phyloP scores from a whole-genome alignment of 1,140 invertebrate species.

The Drosophila nebulosa region DNA sequence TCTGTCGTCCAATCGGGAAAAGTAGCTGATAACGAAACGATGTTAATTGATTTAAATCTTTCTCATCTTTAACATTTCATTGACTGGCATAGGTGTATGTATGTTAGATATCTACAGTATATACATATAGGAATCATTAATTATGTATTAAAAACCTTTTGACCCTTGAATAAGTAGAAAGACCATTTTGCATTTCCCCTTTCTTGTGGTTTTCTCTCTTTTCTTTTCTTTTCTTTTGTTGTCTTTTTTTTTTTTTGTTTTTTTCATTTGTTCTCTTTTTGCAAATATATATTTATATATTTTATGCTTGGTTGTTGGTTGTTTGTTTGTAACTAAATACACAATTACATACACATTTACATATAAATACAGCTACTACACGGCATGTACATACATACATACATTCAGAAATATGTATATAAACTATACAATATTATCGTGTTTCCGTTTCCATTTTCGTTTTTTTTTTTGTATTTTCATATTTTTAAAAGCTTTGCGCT shows the following conservation, averaged over 20 bases:
- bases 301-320: slow-evolving; percentile 36
- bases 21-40: too few relatives aligned
- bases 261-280: slow-evolving; percentile 46
- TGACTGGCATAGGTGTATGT: too few relatives aligned
- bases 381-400: slow-evolving; percentile 55
- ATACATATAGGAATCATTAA: too few relatives aligned
- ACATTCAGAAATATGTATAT: slow-evolving; percentile 64
- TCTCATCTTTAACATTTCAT: too few relatives aligned
- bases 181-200: slow-evolving; percentile 17
- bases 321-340: slow-evolving; percentile 68
- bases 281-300: slow-evolving; percentile 62
- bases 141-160: background rate
- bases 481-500: slow-evolving; percentile 49
- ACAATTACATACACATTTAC: slow-evolving; percentile 77
- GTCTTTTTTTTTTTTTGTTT: background rate
- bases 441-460: slow-evolving; percentile 35
- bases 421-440: slow-evolving; percentile 76
- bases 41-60: too few relatives aligned
- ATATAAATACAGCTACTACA: slow-evolving; percentile 72
- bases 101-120: too few relatives aligned
- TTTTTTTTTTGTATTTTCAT: slow-evolving; percentile 36
- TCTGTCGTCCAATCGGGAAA: too few relatives aligned
- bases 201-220: slow-evolving; percentile 29
- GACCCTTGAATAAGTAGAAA: slow-evolving; percentile 12
- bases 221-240: slow-evolving; percentile 17